phyloP scores from a whole-genome alignment of 1,140 invertebrate genomes.

The Drosophila micromelanica region DNA sequence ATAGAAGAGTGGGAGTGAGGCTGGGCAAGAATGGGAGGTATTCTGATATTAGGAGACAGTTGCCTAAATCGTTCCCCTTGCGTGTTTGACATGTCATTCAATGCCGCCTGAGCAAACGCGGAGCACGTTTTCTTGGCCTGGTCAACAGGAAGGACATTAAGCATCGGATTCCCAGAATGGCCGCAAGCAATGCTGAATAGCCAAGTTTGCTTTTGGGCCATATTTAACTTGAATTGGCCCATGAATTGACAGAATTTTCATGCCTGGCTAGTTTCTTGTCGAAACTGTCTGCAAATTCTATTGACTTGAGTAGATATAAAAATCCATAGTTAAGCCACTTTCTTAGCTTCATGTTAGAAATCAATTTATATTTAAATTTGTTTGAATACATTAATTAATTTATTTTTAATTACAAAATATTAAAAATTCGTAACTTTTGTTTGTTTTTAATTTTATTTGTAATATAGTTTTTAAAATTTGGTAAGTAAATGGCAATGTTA shows the following conservation, averaged over 20 bases:
- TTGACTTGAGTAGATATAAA: background rate
- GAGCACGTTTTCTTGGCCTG: conserved; percentile 48
- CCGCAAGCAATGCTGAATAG: conserved; percentile 42
- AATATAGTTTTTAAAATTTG: too few species aligned
- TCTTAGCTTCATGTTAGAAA: background rate
- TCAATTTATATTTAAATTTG: background rate
- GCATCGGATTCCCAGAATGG: conserved; percentile 45
- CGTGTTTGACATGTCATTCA: conserved; percentile 78
- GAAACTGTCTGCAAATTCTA: conserved; percentile 11
- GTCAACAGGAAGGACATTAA: conserved; percentile 79
- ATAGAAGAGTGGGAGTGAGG: background rate
- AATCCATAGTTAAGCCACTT: background rate
- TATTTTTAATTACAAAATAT: too few species aligned
- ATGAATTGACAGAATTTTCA: conserved; percentile 58
- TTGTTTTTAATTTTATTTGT: too few species aligned
- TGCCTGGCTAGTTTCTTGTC: conserved; percentile 43
- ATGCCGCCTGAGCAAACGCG: conserved; percentile 55
- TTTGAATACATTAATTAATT: too few species aligned
- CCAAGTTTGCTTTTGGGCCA: conserved; percentile 28
- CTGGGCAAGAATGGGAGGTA: background rate
- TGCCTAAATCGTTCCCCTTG: conserved; percentile 51
- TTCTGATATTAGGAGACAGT: background rate
- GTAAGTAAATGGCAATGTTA: too few species aligned
- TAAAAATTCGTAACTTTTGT: too few species aligned
- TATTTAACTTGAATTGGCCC: conserved; percentile 74